phyloP scores from a whole-genome alignment of 2,888 invertebrate genomes.

The Tetragnatha montana region DNA sequence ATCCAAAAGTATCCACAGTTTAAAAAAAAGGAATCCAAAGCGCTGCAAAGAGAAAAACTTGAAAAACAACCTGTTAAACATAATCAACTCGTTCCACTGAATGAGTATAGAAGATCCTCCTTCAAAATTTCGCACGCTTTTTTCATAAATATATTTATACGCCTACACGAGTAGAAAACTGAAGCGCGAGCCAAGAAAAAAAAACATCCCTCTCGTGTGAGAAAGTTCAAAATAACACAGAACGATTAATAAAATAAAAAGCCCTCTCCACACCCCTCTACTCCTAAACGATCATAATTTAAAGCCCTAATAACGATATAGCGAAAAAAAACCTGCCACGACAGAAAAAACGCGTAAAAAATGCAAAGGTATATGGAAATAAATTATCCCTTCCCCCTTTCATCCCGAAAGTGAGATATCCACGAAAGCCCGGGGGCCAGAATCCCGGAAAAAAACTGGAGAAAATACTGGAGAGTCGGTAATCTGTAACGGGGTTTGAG shows the following conservation, averaged over 20 bases:
- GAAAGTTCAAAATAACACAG: slow-evolving; percentile 5
- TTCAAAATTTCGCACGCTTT: too few species aligned
- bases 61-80: too few species aligned
- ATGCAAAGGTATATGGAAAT: slow-evolving; percentile 54
- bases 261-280: background rate
- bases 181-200: too few species aligned
- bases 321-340: slow-evolving; percentile 7
- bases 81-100: too few species aligned
- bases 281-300: slow-evolving; percentile 52
- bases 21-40: too few species aligned
- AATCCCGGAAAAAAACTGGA: slow-evolving; percentile 35
- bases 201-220: too few species aligned
- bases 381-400: slow-evolving; percentile 55
- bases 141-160: too few species aligned
- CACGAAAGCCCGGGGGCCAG: slow-evolving; percentile 47
- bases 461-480: slow-evolving; percentile 35
- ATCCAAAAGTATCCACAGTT: too few species aligned
- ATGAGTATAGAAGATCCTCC: too few species aligned
- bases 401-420: slow-evolving; percentile 56
- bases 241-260: slow-evolving; percentile 39
- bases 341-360: background rate
- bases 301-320: slow-evolving; percentile 37
- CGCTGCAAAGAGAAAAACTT: too few species aligned
- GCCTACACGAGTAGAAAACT: too few species aligned
- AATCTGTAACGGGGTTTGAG: slow-evolving; percentile 47